Conservation (phyloP, 2,113 vertebrate genomes). For the Pseudonaja textilis region DNA sequence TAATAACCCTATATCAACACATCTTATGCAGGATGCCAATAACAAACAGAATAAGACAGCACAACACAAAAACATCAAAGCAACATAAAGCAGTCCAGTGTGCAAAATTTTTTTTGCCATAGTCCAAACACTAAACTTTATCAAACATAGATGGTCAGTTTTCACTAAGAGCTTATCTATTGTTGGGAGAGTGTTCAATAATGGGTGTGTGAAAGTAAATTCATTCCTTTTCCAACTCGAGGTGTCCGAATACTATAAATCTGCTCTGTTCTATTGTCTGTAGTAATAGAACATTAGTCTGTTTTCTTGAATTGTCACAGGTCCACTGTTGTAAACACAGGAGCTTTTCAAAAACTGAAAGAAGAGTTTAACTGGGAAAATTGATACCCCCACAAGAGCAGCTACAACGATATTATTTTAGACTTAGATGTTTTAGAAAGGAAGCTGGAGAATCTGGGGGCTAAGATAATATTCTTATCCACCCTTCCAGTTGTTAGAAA, state of each 20-base stretch:
- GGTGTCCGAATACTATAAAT: neutral
- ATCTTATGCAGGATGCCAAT: neutral
- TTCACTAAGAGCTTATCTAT: neutral
- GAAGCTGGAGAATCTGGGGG: neutral
- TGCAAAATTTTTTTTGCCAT: too few species aligned
- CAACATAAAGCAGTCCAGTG: neutral
- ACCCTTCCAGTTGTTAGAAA: neutral
- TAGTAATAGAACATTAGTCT: neutral
- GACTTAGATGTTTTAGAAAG: neutral
- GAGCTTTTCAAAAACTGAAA: neutral
- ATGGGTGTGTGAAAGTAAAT: neutral
- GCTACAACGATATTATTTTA: neutral
- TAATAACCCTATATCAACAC: neutral
- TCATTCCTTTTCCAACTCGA: neutral
- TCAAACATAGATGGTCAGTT: neutral
- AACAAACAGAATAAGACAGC: neutral
- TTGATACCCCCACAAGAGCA: neutral
- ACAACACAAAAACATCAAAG: neutral
- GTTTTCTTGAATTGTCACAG: neutral
- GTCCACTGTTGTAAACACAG: neutral
- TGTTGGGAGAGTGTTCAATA: neutral
- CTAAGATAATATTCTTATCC: neutral
- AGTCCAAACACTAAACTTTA: neutral
- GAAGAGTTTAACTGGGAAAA: neutral
- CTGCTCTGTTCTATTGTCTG: neutral